Evolutionary conservation across 1,140 invertebrate genomes (phyloP).

Genomic region (Megalopta genalis): DNA sequence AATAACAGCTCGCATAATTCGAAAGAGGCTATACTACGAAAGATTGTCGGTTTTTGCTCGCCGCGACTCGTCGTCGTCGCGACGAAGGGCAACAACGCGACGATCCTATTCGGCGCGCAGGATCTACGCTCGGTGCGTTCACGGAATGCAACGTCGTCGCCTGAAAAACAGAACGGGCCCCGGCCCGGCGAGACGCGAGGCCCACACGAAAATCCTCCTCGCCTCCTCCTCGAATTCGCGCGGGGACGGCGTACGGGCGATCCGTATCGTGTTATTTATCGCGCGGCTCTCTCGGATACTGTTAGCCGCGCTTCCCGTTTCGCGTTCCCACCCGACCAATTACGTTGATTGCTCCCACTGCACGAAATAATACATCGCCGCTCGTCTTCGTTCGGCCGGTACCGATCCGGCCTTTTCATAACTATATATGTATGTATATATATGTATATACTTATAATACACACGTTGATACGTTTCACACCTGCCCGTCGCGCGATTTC

Average conservation of each 20-base stretch:
- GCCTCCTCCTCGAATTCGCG: slow-evolving; percentile 31
- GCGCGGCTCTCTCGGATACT: background rate
- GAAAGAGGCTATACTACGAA: slow-evolving; percentile 14
- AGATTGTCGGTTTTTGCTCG: background rate
- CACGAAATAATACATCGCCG: slow-evolving; percentile 20
- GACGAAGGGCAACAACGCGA: slow-evolving; percentile 14
- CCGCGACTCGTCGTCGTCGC: too few relatives aligned
- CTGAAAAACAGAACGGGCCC: slow-evolving; percentile 6
- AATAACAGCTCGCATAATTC: background rate
- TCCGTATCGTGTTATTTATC: slow-evolving; percentile 30
- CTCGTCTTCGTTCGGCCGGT: background rate
- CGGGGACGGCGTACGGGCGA: background rate
- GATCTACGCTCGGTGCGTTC: slow-evolving; percentile 54
- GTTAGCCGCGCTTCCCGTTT: background rate
- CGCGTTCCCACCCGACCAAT: slow-evolving; percentile 21
- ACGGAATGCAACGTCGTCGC: slow-evolving; percentile 51
- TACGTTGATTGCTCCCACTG: slow-evolving; percentile 19
- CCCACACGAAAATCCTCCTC: slow-evolving; percentile 11
- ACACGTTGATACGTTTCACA: too few relatives aligned
- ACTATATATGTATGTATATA: background rate
- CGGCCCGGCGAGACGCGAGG: too few relatives aligned
- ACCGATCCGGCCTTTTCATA: background rate
- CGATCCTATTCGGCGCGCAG: slow-evolving; percentile 42
- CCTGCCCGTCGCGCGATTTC: too few relatives aligned
- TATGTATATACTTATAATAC: too few relatives aligned